phyloP scores from a whole-genome alignment of 1,140 invertebrate genomes.

The Neodiprion virginianus region DNA sequence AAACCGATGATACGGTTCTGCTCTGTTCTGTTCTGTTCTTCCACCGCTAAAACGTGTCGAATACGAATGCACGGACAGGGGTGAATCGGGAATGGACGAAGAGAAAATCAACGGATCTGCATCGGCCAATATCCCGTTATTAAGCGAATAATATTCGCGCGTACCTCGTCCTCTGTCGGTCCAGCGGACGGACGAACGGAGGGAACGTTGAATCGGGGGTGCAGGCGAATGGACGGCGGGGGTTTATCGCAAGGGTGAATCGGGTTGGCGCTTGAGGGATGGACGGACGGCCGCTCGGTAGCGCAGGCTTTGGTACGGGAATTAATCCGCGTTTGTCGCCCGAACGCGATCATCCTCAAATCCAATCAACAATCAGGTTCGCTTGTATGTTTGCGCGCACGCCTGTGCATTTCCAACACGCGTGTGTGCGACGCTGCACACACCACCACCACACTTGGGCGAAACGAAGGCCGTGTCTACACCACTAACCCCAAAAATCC shows the following conservation, averaged over 20 bases:
- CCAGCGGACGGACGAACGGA: neutral
- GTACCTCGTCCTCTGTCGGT: neutral
- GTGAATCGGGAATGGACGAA: neutral
- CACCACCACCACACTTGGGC: too few species aligned
- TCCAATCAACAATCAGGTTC: constrained; percentile 7
- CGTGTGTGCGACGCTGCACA: too few species aligned
- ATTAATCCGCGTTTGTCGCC: constrained; percentile 6
- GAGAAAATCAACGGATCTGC: neutral
- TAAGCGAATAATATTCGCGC: neutral
- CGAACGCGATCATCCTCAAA: constrained; percentile 6
- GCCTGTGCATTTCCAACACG: neutral
- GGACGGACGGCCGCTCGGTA: neutral
- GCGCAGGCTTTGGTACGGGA: neutral
- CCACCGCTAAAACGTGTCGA: too few species aligned
- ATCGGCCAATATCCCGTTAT: constrained; percentile 1
- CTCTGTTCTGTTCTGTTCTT: too few species aligned
- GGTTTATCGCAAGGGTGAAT: constrained; percentile 2
- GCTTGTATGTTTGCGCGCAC: constrained; percentile 1
- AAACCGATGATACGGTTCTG: too few species aligned
- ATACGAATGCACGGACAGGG: neutral
- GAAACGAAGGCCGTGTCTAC: too few species aligned
- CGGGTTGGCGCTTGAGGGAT: neutral
- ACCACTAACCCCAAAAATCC: too few species aligned
- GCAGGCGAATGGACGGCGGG: neutral
- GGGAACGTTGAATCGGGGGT: neutral